A percentile compares a stretch with the other conserved stretches of the same genome.
phyloP scores from a whole-genome alignment of 1,140 invertebrate genomes.

The Hycleus cichorii region DNA sequence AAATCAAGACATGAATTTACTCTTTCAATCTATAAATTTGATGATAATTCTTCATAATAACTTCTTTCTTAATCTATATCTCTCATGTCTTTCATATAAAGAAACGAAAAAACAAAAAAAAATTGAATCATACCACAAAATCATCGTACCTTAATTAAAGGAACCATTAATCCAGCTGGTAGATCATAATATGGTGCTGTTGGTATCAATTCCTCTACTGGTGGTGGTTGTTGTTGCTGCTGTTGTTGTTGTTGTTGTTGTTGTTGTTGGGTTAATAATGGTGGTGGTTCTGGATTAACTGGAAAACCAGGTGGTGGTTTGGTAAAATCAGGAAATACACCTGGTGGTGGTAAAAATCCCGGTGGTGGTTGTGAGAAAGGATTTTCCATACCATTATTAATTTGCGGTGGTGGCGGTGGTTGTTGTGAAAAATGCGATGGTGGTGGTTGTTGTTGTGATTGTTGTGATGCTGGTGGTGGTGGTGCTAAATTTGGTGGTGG shows the following conservation, averaged over 20 bases:
- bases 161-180: slow-evolving; percentile 92
- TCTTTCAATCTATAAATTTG: not conserved
- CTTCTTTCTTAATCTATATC: too few relatives aligned
- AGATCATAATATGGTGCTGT: slow-evolving; percentile 93
- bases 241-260: too few relatives aligned
- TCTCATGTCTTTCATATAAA: too few relatives aligned
- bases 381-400: slow-evolving; percentile 25
- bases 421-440: slow-evolving; percentile 9
- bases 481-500: slow-evolving; percentile 19
- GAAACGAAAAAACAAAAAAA: slow-evolving; percentile 2
- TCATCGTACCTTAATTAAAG: slow-evolving; percentile 71
- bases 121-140: not conserved
- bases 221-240: not conserved
- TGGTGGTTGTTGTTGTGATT: slow-evolving; percentile 21
- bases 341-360: slow-evolving; percentile 46
- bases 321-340: slow-evolving; percentile 67
- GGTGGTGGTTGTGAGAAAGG: slow-evolving; percentile 51
- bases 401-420: not conserved
- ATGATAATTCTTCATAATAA: too few relatives aligned
- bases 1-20: too few relatives aligned
- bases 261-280: too few relatives aligned
- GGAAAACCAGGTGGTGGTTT: slow-evolving; percentile 78
- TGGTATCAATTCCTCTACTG: slow-evolving; percentile 70
- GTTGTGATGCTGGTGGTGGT: slow-evolving; percentile 21
- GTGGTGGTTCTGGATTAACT: slow-evolving; percentile 42